phyloP scores from a whole-genome alignment of 2,888 invertebrate genomes.

The Koerneria pararmatus region DNA sequence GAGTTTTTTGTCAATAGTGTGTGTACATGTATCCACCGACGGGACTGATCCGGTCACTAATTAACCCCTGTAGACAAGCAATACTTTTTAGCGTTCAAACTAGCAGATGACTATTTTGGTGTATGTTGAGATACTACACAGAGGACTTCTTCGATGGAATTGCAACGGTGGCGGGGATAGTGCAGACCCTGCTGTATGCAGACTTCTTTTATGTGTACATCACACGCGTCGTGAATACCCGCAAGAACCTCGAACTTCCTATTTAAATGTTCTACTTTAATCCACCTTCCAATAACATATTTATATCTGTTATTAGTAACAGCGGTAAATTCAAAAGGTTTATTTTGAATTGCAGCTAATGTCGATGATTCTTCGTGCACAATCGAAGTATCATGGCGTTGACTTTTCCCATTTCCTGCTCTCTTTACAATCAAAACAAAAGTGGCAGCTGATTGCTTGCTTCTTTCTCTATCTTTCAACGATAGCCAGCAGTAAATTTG shows the following conservation, averaged over 20 bases:
- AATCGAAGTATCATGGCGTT: too few relatives aligned
- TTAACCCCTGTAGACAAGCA: too few relatives aligned
- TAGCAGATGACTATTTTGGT: too few relatives aligned
- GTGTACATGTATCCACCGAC: too few relatives aligned
- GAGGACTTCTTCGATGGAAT: conserved; percentile 92
- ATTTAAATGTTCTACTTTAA: conserved; percentile 18
- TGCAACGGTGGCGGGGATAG: conserved; percentile 90
- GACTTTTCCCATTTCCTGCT: too few relatives aligned
- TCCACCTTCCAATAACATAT: conserved; percentile 1
- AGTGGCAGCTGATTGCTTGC: background rate
- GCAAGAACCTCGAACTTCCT: conserved; percentile 23
- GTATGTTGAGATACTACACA: conserved; percentile 77
- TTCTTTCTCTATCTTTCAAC: background rate
- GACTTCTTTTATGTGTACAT: conserved; percentile 99
- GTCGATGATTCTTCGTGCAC: too few relatives aligned
- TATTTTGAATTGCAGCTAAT: background rate
- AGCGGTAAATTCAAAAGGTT: background rate
- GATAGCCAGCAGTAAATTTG: background rate
- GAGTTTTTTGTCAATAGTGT: too few relatives aligned
- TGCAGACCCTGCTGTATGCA: conserved; percentile 80
- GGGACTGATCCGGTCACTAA: too few relatives aligned
- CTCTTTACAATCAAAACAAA: conserved; percentile 6
- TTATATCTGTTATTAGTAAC: background rate
- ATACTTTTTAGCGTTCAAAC: too few relatives aligned
- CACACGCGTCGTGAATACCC: conserved; percentile 72